Evolutionary conservation across 1,140 invertebrate genomes (phyloP), one percentile per base, ranked within the genome.

Genomic region (Drosophila cardini): DNA sequence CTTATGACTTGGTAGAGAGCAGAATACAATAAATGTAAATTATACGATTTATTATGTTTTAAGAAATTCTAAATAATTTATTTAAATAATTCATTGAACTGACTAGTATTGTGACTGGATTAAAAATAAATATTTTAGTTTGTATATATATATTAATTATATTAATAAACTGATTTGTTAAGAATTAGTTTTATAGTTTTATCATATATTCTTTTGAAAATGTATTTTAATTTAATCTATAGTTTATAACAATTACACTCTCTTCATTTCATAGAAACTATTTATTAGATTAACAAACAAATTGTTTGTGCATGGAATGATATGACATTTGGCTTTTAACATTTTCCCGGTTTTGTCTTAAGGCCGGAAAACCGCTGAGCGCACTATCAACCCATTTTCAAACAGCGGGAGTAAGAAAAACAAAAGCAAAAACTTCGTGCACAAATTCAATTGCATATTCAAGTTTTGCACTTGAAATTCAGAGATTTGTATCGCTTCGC

Each of bases 381-480:
- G 26, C 21, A 26, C 40, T 64, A 64, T 65, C 53, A 52, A 42
- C 36, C 18, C 53, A 16, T 36, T 72, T 53, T 55, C 26, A 67
- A 26, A 9, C 70, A 65, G 62, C 62, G 62, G 62, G 36, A 38
- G 30, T 16, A 8, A 3, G 36, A 50, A 50, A 64, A 62, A 34
- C 52, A 30, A 10, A 30, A 11, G 18, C 2, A 43, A 55, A 42
- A 56, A 69, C 42, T 76, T 71, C 74, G 68, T 70, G 67, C 60
- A 87, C 79, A 79, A 86, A 64, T 87, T 46, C 83, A 87, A 87
- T 89, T 87, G 83, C 84, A 87, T 89, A 87, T 87, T 87, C 83
- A 87, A 87, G 83, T 74, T 86, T 80, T 87, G 83, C 83, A 87
- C 83, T 87, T 87, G 83, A 87, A 87, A 87, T 87, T 87, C 83